Conservation (phyloP, 2,113 vertebrate genomes). For the Murina feae region DNA sequence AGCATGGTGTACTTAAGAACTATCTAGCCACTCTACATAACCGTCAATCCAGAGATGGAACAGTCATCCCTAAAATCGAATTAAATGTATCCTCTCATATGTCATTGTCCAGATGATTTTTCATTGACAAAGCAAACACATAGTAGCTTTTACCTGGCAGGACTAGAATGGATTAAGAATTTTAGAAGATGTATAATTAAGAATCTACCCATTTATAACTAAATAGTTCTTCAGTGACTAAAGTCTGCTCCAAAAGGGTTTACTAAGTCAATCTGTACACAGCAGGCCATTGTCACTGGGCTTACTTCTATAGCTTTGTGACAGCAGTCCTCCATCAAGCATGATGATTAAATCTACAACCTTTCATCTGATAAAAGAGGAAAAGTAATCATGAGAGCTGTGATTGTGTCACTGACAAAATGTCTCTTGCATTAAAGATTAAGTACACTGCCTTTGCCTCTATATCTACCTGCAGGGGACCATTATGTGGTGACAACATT, state of each 20-base stretch:
- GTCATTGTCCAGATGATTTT: background rate
- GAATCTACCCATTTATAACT: background rate
- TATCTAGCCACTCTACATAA: background rate
- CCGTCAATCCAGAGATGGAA: background rate
- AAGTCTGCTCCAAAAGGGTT: background rate
- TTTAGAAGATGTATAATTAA: background rate
- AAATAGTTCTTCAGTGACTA: background rate
- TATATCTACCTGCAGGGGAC: slow-evolving; percentile 31
- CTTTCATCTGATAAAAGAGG: slow-evolving; percentile 30
- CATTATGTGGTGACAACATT: slow-evolving; percentile 30
- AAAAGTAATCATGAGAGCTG: background rate
- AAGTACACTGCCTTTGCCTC: slow-evolving; percentile 1
- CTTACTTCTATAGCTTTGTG: slow-evolving; percentile 7
- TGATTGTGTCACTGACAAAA: background rate
- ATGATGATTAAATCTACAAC: background rate
- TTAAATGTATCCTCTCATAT: background rate
- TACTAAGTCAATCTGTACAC: background rate
- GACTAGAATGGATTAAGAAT: background rate
- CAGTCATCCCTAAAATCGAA: background rate
- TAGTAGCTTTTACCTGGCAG: background rate
- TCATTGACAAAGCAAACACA: background rate
- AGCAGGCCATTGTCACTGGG: background rate
- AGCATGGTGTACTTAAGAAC: background rate
- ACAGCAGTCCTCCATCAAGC: background rate
- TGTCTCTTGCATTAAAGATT: slow-evolving; percentile 40